Conservation (phyloP, 2,888 invertebrate genomes). For the Actias luna region DNA sequence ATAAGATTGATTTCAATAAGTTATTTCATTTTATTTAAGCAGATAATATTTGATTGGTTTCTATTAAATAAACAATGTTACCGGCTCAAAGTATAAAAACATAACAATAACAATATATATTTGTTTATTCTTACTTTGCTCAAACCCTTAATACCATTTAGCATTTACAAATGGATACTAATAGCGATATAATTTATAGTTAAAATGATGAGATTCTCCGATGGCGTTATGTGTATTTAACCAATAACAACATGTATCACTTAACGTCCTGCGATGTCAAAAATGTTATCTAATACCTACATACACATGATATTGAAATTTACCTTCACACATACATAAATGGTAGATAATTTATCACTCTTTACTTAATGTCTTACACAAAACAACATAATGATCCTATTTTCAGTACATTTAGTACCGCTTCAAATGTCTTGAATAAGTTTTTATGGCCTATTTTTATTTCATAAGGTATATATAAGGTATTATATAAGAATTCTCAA, state of each 20-base stretch:
- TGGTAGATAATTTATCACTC: conserved; percentile 6
- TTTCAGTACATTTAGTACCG: neutral
- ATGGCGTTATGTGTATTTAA: neutral
- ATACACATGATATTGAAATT: neutral
- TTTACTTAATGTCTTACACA: conserved; percentile 8
- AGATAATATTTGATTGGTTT: neutral
- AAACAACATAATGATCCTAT: neutral
- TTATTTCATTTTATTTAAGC: neutral
- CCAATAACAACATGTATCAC: neutral
- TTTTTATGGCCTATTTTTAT: neutral
- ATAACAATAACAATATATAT: neutral
- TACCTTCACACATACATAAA: conserved; percentile 6
- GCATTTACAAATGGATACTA: neutral
- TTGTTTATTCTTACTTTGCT: neutral
- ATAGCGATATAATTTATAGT: neutral
- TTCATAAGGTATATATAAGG: too few relatives aligned
- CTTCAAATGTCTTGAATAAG: neutral
- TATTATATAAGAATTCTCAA: too few relatives aligned
- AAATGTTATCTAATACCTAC: conserved; percentile 1
- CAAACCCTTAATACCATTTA: neutral
- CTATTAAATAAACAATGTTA: neutral
- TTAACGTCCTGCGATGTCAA: neutral
- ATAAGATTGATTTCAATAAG: conserved; percentile 3
- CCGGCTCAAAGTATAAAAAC: neutral
- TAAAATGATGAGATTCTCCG: neutral